phyloP scores from a whole-genome alignment of 1,140 invertebrate species.

The Tetraneura akinire region DNA sequence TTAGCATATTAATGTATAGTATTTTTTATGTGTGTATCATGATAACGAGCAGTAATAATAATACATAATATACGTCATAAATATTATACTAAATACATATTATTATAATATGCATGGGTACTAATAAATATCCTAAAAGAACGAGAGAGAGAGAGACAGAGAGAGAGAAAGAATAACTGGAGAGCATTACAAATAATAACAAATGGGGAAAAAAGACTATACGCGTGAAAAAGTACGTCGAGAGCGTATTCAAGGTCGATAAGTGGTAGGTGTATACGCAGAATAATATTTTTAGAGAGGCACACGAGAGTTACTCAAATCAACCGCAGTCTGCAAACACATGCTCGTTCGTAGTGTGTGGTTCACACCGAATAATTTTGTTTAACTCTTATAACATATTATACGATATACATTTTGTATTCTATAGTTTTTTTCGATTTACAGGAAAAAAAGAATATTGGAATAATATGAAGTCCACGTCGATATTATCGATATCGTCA shows the following conservation, averaged over 20 bases:
- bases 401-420: too few species aligned
- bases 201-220: not conserved
- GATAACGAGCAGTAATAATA: too few species aligned
- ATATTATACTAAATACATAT: too few species aligned
- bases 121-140: too few species aligned
- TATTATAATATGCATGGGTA: too few species aligned
- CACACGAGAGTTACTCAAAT: not conserved
- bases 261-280: constrained; percentile 12
- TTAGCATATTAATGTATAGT: too few species aligned
- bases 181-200: constrained; percentile 35
- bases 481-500: not conserved
- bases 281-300: constrained; percentile 14
- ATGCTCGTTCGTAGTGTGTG: not conserved
- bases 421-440: too few species aligned
- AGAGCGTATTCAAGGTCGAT: constrained; percentile 1
- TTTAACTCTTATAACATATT: too few species aligned
- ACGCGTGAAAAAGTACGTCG: constrained; percentile 26
- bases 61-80: too few species aligned
- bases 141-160: not conserved
- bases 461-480: not conserved
- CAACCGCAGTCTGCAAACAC: constrained; percentile 10
- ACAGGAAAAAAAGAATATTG: not conserved
- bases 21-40: too few species aligned
- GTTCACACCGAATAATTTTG: not conserved
- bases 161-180: not conserved